phyloP scores from a whole-genome alignment of 2,888 invertebrate species.

The Fragum whitleyi region DNA sequence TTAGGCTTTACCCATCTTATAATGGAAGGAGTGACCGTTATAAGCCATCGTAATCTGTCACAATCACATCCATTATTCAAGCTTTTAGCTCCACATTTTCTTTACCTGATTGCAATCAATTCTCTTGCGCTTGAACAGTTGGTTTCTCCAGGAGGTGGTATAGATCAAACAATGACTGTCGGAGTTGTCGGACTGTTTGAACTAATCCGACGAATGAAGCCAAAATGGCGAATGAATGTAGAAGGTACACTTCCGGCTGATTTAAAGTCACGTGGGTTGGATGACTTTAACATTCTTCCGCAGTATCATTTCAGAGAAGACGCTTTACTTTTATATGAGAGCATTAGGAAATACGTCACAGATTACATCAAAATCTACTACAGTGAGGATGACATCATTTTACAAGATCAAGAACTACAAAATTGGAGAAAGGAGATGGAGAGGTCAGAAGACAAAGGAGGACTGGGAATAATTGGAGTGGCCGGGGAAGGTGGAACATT shows the following conservation, averaged over 20 bases:
- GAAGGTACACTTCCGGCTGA: conserved; percentile 82
- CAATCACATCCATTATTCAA: conserved; percentile 86
- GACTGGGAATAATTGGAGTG: conserved; percentile 77
- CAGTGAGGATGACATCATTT: conserved; percentile 50
- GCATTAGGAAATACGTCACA: conserved; percentile 79
- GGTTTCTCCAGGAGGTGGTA: conserved; percentile 45
- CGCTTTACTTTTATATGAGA: conserved; percentile 79
- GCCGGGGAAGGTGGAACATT: conserved; percentile 62
- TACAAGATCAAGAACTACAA: conserved; percentile 76
- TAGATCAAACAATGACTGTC: conserved; percentile 53
- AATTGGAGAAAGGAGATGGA: conserved; percentile 82
- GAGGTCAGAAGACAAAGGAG: conserved; percentile 76
- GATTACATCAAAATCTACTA: conserved; percentile 69
- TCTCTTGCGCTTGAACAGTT: conserved; percentile 77
- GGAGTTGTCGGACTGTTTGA: conserved; percentile 48
- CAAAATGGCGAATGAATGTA: conserved; percentile 76
- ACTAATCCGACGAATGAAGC: conserved; percentile 34
- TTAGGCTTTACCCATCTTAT: conserved; percentile 85
- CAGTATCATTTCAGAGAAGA: conserved; percentile 85
- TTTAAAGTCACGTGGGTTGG: conserved; percentile 79
- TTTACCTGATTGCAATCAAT: conserved; percentile 86
- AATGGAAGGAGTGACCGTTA: conserved; percentile 86
- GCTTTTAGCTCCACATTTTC: conserved; percentile 86
- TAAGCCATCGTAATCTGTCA: conserved; percentile 85
- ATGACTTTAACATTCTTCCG: conserved; percentile 81